Evolutionary conservation across 2,888 invertebrate genomes (phyloP).

Genomic region (Cactoblastis cactorum): DNA sequence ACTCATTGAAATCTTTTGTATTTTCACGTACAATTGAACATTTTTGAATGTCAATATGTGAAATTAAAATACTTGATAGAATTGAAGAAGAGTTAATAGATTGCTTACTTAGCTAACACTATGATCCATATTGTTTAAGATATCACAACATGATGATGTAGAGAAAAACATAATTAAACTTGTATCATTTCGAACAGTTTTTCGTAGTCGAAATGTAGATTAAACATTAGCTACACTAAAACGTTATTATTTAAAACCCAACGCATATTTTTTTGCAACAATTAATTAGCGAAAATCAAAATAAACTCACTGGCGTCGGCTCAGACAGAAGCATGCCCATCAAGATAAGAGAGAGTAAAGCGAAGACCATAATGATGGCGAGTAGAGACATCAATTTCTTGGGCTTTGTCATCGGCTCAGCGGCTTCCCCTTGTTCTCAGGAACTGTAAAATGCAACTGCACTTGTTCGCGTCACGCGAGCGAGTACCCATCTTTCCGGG

Average conservation of each 20-base stretch:
- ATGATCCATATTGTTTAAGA: too few species aligned
- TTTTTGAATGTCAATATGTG: not conserved
- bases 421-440: conserved; percentile 22
- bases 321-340: conserved; percentile 41
- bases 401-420: conserved; percentile 33
- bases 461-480: conserved; percentile 26
- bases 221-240: too few species aligned
- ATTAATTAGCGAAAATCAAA: conserved; percentile 9
- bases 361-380: conserved; percentile 49
- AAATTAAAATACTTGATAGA: not conserved
- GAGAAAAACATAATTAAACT: too few species aligned
- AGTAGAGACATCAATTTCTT: conserved; percentile 33
- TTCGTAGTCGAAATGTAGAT: too few species aligned
- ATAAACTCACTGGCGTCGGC: conserved; percentile 36
- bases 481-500: conserved; percentile 22
- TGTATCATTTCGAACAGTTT: too few species aligned
- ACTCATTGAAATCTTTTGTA: conserved; percentile 19
- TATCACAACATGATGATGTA: too few species aligned
- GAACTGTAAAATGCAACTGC: conserved; percentile 33
- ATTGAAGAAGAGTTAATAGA: not conserved
- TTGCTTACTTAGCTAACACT: too few species aligned
- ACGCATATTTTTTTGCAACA: not conserved
- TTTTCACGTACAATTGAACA: not conserved
- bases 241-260: too few species aligned
- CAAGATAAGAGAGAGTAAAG: conserved; percentile 43